Evolutionary conservation across 2,797 vertebrate genomes (phyloP).

Genomic region (Gymnocypris eckloni): DNA sequence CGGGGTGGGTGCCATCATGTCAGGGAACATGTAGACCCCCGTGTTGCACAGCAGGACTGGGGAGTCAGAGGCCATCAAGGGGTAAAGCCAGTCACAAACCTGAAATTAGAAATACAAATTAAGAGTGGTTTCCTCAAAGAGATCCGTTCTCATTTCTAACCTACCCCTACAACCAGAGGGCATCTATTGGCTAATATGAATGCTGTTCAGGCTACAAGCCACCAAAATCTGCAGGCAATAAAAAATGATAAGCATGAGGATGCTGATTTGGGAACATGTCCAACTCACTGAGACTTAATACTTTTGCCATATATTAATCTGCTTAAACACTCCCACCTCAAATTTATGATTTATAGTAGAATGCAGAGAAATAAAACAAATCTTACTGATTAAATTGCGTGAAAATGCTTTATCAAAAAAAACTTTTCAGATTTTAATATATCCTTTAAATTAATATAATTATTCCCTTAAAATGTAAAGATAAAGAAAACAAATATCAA

Average conservation of each 20-base stretch:
- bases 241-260: neutral
- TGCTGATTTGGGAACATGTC: neutral
- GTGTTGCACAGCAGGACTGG: slow-evolving; percentile 91
- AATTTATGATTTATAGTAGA: neutral
- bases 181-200: neutral
- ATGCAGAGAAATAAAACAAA: neutral
- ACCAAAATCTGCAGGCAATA: neutral
- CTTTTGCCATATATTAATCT: neutral
- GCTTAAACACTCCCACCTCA: neutral
- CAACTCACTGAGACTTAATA: neutral
- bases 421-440: neutral
- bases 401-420: neutral
- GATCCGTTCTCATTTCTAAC: neutral
- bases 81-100: slow-evolving; percentile 98
- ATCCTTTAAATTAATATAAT: neutral
- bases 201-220: neutral
- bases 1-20: slow-evolving; percentile 87
- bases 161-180: neutral
- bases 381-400: neutral
- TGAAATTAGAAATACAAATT: slow-evolving; percentile 64
- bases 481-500: no score
- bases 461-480: neutral
- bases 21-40: slow-evolving; percentile 97
- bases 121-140: neutral
- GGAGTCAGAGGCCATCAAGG: slow-evolving; percentile 88